Evolutionary conservation across 2,113 vertebrate genomes (phyloP), one percentile per base, ranked within the genome.

Genomic region (Taurulus bubalis): DNA sequence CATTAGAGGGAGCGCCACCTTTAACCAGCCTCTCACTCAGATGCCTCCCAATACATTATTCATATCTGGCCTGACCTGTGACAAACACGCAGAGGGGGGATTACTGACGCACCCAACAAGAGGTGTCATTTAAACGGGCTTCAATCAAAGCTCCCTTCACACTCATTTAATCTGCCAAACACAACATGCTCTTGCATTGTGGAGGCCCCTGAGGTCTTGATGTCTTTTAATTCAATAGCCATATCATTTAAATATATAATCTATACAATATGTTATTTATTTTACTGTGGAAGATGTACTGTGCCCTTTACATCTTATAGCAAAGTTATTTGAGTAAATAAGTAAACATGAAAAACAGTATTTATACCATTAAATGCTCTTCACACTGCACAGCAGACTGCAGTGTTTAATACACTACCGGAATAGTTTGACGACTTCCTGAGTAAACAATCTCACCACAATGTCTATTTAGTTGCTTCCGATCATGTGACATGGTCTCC

Each of bases 31-130:
- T 89, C 89, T 82, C 88, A 90, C 87, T 92, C 87, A 90, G 82
- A 89, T 87, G 83, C 67, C 83, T 85, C 59, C 36, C 47, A 12
- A 86, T 94, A 85, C 90, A 94, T 90, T 91, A 94, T 94, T 93
- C 85, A 93, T 93, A 80, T 64, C 59, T 65, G 73, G 87, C 79
- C 82, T 85, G 85, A 92, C 82, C 86, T 42, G 70, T 74, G 75
- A 89, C 85, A 90, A 86, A 91, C 87, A 84, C 74, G 36, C 79
- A 55, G 59, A 47, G 59, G 71, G 71, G 71, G 87, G 86, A 89
- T 90, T 86, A 89, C 75, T 63, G 83, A 88, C 65, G 56, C 75
- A 67, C 78, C 76, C 60, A 70, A 89, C 76, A 56, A 82, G 84
- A 83, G 72, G 82, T 71, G 73, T 90, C 85, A 79, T 90, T 90